Percentiles rank a stretch among this genome's conserved stretches.
Evolutionary conservation across 1,140 invertebrate genomes (phyloP).

Genomic region (Bombus ignitus): DNA sequence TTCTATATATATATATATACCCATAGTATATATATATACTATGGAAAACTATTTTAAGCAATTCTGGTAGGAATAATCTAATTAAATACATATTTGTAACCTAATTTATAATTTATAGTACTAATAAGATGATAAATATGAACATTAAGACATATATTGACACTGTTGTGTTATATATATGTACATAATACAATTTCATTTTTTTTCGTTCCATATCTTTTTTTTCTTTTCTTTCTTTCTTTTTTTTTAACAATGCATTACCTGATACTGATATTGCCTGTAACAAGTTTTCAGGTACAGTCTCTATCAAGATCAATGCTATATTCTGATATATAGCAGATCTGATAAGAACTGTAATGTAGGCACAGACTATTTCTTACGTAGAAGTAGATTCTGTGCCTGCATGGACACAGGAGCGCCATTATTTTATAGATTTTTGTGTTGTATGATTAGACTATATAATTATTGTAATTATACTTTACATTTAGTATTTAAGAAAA

Average conservation of each 20-base stretch:
- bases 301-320: constrained; percentile 71
- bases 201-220: background rate
- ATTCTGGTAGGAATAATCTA: constrained; percentile 6
- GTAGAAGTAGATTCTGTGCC: constrained; percentile 84
- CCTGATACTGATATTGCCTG: constrained; percentile 75
- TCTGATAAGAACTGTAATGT: constrained; percentile 79
- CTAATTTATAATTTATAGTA: background rate
- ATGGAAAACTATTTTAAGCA: constrained; percentile 37
- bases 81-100: constrained; percentile 25
- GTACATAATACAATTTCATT: constrained; percentile 11
- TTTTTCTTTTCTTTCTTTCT: background rate
- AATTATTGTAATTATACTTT: background rate
- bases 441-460: background rate
- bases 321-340: constrained; percentile 49
- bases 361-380: constrained; percentile 85
- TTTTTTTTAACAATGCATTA: constrained; percentile 33
- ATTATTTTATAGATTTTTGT: constrained; percentile 66
- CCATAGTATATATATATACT: constrained; percentile 5
- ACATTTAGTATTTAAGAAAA: background rate
- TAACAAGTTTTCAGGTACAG: constrained; percentile 87
- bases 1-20: constrained; percentile 35
- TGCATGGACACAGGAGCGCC: constrained; percentile 81
- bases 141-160: constrained; percentile 32
- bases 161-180: constrained; percentile 27
- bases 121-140: constrained; percentile 4